Base-by-base conservation (phyloP, 2,797 vertebrate species). In the Lagodon rhomboides region DNA sequence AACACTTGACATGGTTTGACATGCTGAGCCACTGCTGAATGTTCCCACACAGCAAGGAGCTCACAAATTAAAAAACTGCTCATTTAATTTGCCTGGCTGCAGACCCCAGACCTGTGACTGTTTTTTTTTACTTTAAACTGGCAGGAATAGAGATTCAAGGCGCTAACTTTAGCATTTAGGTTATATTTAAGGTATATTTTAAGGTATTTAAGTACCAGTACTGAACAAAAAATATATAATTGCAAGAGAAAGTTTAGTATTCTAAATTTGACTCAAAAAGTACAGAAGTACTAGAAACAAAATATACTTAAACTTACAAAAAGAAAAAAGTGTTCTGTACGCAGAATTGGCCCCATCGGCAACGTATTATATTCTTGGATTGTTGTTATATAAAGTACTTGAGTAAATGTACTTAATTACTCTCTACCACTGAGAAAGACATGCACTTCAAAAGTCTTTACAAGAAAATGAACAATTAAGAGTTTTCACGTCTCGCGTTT, bases 1-100 rank as follows among this genome's bases (percentile, higher is more conserved):
- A 95, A 94, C 94, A 95, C 96, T 96, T 96, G 95, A 95, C 94
- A 95, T 92, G 92, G 93, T 93, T 94, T 95, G 92, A 94, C 94
- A 95, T 90, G 91, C 91, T 91, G 93, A 90, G 91, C 90, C 77
- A 81, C 84, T 86, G 89, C 87, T 91, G 85, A 91, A 92, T 95
- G 94, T 95, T 96, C 95, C 93, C 95, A 95, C 94, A 93, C 91
- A 94, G 93, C 90, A 75, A 91, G 90, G 82, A 85, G 82, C 89
- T 84, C 68, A 64, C 85, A 88, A 90, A 93, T 79, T 22, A 74
- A 87, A 90, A 92, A 90, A 81, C 85, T 90, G 68, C 89, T 93
- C 74, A 79, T 90, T 93, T 94, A 84, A 90, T 91, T 87, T 88
- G 75, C 53, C 82, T 79, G 68, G 73, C 83, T 84, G 64, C 59